phyloP scores from a whole-genome alignment of 2,797 vertebrate genomes.

The Coccyzus lansbergi region DNA sequence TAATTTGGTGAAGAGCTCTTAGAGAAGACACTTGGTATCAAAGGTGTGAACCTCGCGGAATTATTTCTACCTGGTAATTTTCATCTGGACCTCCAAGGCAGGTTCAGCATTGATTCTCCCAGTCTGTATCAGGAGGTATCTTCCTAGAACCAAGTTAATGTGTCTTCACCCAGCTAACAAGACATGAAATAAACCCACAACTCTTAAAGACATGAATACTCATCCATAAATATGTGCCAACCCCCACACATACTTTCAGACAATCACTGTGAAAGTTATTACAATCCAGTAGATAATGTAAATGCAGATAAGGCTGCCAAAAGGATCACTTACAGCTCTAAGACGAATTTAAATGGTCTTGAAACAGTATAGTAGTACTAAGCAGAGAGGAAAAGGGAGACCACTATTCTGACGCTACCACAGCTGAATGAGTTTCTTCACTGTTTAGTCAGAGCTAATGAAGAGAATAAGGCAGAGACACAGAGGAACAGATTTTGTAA shows the following conservation, averaged over 20 bases:
- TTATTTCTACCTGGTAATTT: not conserved
- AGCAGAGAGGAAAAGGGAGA: not conserved
- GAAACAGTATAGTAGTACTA: not conserved
- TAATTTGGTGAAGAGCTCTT: not conserved
- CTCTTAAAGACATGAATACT: not conserved
- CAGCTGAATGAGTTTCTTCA: constrained; percentile 10
- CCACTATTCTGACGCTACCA: not conserved
- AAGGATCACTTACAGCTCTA: not conserved
- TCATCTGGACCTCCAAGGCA: not conserved
- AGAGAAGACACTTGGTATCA: not conserved
- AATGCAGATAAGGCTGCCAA: not conserved
- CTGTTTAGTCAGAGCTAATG: constrained; percentile 2
- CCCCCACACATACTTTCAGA: not conserved
- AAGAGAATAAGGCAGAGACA: not conserved
- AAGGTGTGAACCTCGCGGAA: not conserved
- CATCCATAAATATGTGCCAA: not conserved
- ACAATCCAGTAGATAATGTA: constrained; percentile 7
- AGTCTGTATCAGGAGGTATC: not conserved
- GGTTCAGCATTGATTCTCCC: not conserved
- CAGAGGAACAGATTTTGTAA: not conserved
- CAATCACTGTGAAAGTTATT: constrained; percentile 6
- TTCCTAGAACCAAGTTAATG: not conserved
- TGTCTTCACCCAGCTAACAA: not conserved
- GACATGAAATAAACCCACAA: not conserved
- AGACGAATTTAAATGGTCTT: constrained; percentile 9